Percentiles rank a stretch among this genome's conserved stretches.
Conservation (phyloP, 2,113 vertebrate species). For the Pristiophorus japonicus region DNA sequence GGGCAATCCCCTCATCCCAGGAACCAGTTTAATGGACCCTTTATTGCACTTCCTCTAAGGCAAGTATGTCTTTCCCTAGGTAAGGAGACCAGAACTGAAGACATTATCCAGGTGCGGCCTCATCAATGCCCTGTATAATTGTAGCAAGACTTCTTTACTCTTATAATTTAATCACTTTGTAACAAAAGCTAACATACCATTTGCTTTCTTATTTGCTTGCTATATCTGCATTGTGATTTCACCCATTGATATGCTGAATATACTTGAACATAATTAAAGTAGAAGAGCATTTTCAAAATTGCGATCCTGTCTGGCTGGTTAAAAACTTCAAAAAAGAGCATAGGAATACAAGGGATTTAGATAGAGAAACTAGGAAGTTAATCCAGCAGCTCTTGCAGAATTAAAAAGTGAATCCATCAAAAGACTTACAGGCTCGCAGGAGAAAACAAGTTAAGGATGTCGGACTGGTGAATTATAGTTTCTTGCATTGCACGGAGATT, state of each 20-base stretch:
- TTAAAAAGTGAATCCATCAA: neutral
- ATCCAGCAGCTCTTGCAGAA: neutral
- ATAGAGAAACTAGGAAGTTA: neutral
- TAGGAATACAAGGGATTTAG: neutral
- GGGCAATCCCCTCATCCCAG: too few species aligned
- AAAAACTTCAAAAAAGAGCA: neutral
- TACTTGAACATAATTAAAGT: neutral
- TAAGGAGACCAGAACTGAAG: too few species aligned
- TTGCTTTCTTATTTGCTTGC: too few species aligned
- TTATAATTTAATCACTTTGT: too few species aligned
- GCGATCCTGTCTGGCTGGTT: neutral
- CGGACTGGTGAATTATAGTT: neutral
- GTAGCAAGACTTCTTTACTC: too few species aligned
- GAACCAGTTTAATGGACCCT: too few species aligned
- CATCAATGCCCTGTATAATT: too few species aligned
- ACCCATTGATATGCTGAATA: neutral
- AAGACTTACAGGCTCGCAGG: neutral
- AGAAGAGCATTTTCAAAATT: neutral
- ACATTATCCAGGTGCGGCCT: too few species aligned
- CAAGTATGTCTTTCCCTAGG: too few species aligned
- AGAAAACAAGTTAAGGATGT: neutral
- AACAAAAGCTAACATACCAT: too few species aligned
- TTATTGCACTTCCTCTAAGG: too few species aligned
- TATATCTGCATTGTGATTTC: too few species aligned
- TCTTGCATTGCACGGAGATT: neutral